Base-by-base conservation (phyloP, 2,888 invertebrate species). In the Scrobipalpa atriplicella region DNA sequence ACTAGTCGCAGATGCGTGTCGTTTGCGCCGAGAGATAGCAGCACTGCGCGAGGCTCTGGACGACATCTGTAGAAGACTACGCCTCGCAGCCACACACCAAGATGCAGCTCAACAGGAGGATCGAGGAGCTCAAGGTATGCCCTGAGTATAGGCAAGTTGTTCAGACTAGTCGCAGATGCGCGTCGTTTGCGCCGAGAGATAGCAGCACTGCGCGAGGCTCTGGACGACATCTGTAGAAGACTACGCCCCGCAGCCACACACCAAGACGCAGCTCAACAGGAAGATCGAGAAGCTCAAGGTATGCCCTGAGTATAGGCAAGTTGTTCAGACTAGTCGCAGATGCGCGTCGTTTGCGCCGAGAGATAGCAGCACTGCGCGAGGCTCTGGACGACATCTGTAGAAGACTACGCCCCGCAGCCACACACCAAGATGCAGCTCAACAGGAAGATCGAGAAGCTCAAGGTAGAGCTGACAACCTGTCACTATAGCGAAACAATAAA, bases 11-110 rank as follows among this genome's bases (percentile, higher is more conserved):
- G 90, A 0, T 85, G 90, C 9, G 92, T 91, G 2, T 0, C 83
- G 93, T 65, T 91, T 95, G 62, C 94, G 95, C 90, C 91, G 93
- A 71, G 95, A 95, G 81, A 89, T 95, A 83, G 88, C 93, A 66
- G 93, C 93, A 47, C 89, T 95, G 69, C 89, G 93, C 69, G 95
- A 94, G 74, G 90, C 93, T 63, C 91, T 95, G 73, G 92, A 94
- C 68, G 93, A 94, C 66, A 87, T 95, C 73, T 95, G 95, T 94
- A 80, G 84, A 94, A 76, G 82, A 95, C 93, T 88, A 93, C 88
- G 85, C 94, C 78, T 94, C 80, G 71, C 94, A 90, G 81, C 94
- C 83, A 78, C 94, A 86, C 78, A 93, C 85, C 72, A 92, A 81
- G 75, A 93, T 89, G 6, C 92, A 92, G 75, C 75, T 92, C 54